A percentile compares a stretch with the other conserved stretches of the same genome.
These are phyloP conservation scores for Macropis europaea DNA, from an alignment of 2,888 invertebrate species.

Conservation along the genomic window DNA sequence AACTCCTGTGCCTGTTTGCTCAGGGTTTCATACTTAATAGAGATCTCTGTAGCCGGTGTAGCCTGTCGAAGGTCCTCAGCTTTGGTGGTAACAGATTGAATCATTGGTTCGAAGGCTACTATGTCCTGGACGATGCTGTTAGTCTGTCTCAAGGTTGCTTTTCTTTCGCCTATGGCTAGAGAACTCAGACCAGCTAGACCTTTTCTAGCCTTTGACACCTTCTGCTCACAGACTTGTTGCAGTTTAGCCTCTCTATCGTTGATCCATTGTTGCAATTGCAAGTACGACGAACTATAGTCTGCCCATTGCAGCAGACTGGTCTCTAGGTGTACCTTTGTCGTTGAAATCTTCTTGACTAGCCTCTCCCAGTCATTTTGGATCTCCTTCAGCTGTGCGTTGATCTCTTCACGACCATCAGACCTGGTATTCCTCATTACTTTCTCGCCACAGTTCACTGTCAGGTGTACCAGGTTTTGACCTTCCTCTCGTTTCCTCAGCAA, in stretches of 20 bases:
- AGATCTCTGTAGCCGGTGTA: constrained; percentile 94
- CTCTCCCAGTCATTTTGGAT: constrained; percentile 96
- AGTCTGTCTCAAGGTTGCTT: constrained; percentile 93
- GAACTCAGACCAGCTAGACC: constrained; percentile 90
- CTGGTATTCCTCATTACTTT: constrained; percentile 93
- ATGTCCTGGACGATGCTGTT: constrained; percentile 98
- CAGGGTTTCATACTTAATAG: constrained; percentile 93
- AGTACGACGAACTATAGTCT: constrained; percentile 96
- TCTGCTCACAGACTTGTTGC: constrained; percentile 93
- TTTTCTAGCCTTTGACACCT: constrained; percentile 89
- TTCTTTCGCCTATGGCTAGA: constrained; percentile 91
- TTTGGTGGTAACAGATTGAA: constrained; percentile 96
- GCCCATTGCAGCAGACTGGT: constrained; percentile 96
- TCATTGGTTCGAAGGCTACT: constrained; percentile 97
- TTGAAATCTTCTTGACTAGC: constrained; percentile 93
- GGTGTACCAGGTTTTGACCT: constrained; percentile 92
- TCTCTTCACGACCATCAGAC: constrained; percentile 93
- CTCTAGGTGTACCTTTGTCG: constrained; percentile 94
- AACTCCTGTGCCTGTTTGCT: constrained; percentile 94
- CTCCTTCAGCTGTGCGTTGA: constrained; percentile 93
- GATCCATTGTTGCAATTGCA: constrained; percentile 96
- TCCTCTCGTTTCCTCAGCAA: constrained; percentile 90
- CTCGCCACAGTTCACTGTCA: constrained; percentile 93
- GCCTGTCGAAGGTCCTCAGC: constrained; percentile 95
- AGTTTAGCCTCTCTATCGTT: constrained; percentile 95